These are phyloP conservation scores for Eulithis prunata DNA, from an alignment of 2,888 invertebrate genomes.

Conservation along the genomic window DNA sequence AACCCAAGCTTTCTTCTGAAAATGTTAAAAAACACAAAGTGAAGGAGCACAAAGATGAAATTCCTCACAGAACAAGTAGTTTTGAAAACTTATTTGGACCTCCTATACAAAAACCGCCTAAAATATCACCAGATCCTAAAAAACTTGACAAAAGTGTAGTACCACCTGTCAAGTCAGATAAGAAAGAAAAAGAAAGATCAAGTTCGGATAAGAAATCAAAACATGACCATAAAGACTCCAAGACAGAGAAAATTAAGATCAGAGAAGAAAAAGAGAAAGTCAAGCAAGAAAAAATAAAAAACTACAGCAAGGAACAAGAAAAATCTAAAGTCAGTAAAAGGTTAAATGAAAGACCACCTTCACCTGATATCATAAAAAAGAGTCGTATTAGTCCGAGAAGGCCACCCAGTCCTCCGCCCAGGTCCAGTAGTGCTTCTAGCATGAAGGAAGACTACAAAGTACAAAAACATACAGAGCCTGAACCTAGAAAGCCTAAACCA, in stretches of 20 bases:
- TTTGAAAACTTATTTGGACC: slow-evolving; percentile 93
- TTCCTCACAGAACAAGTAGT: slow-evolving; percentile 84
- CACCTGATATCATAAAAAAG: slow-evolving; percentile 73
- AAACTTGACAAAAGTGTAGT: slow-evolving; percentile 71
- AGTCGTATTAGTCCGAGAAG: slow-evolving; percentile 70
- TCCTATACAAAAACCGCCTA: slow-evolving; percentile 91
- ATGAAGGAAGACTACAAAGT: slow-evolving; percentile 75
- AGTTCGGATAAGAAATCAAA: slow-evolving; percentile 78
- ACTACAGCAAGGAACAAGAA: slow-evolving; percentile 84
- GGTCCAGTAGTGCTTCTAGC: slow-evolving; percentile 74
- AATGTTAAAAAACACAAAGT: slow-evolving; percentile 85
- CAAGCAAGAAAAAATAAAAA: slow-evolving; percentile 77
- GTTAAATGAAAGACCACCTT: slow-evolving; percentile 69
- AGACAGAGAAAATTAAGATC: slow-evolving; percentile 74
- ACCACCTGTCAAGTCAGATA: slow-evolving; percentile 73
- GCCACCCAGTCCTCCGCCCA: slow-evolving; percentile 64
- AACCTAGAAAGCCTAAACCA: slow-evolving; percentile 68
- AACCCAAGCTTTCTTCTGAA: slow-evolving; percentile 87
- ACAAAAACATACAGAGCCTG: slow-evolving; percentile 65
- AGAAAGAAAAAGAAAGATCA: slow-evolving; percentile 83
- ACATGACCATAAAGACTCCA: slow-evolving; percentile 77
- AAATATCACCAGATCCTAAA: slow-evolving; percentile 87
- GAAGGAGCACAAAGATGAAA: slow-evolving; percentile 83
- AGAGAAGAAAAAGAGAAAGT: slow-evolving; percentile 79
- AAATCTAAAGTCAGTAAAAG: slow-evolving; percentile 81